A percentile compares a stretch with the other conserved stretches of the same genome.
Evolutionary conservation across 2,113 vertebrate genomes (phyloP).

Genomic region (Noturus placidus): DNA sequence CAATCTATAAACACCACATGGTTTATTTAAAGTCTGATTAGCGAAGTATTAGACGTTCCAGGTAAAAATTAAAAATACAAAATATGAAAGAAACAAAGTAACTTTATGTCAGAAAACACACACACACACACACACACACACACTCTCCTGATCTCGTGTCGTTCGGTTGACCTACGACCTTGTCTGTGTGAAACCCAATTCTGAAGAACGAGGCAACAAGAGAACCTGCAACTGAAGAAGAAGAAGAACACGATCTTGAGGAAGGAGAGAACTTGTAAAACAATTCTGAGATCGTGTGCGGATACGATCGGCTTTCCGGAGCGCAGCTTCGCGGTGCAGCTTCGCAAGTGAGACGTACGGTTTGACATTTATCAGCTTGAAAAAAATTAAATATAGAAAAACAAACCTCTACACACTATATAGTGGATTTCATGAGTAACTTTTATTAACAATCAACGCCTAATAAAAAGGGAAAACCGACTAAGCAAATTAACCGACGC

Average conservation of each 20-base stretch:
- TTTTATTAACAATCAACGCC: neutral
- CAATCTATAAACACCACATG: neutral
- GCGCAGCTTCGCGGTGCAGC: neutral
- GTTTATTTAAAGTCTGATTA: conserved; percentile 52
- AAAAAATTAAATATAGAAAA: neutral
- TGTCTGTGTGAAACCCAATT: conserved; percentile 66
- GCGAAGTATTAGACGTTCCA: neutral
- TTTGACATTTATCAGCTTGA: neutral
- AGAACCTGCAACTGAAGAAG: conserved; percentile 70
- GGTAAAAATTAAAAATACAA: conserved; percentile 39
- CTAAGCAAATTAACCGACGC: neutral
- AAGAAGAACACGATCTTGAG: conserved; percentile 61
- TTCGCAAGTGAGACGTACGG: too few species aligned
- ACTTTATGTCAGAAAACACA: neutral
- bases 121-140: neutral
- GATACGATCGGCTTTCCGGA: neutral
- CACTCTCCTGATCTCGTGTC: conserved; percentile 57
- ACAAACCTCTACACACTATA: neutral
- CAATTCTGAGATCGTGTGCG: conserved; percentile 62
- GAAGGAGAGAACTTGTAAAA: conserved; percentile 64
- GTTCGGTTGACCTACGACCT: conserved; percentile 65
- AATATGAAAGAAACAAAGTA: neutral
- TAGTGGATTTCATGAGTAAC: neutral
- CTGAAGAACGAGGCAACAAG: conserved; percentile 70
- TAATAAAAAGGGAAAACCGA: neutral